Percentiles rank a stretch among this genome's conserved stretches.
Conservation (phyloP, 2,888 invertebrate species). For the Prenolepis imparis region DNA sequence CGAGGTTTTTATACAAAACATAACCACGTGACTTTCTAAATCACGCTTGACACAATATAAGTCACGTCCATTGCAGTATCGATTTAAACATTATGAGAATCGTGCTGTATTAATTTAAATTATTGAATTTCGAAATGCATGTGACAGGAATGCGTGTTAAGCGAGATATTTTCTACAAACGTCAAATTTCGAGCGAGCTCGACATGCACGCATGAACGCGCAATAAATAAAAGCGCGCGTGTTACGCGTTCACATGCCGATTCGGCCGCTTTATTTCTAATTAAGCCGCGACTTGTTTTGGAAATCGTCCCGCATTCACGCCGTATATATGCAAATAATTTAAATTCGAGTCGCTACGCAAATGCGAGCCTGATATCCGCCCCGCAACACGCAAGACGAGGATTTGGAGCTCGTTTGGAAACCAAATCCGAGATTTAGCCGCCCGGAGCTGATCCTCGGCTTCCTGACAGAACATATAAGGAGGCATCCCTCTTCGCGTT, state of each 20-base stretch:
- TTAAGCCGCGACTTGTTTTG: slow-evolving; percentile 44
- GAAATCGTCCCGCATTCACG: not conserved
- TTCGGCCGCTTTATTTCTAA: slow-evolving; percentile 45
- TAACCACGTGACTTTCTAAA: not conserved
- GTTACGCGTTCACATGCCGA: slow-evolving; percentile 16
- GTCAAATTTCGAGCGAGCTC: slow-evolving; percentile 3
- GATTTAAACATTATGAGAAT: slow-evolving; percentile 30
- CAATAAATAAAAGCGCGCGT: slow-evolving; percentile 46
- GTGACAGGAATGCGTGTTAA: not conserved
- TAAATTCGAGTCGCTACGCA: slow-evolving; percentile 31
- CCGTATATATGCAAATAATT: slow-evolving; percentile 41
- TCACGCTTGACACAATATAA: not conserved
- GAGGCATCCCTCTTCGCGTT: slow-evolving; percentile 3
- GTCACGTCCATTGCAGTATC: not conserved
- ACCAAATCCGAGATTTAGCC: slow-evolving; percentile 52
- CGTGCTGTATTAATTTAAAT: slow-evolving; percentile 16
- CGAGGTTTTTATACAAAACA: not conserved
- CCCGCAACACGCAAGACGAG: slow-evolving; percentile 11
- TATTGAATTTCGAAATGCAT: not conserved
- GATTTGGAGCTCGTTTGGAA: slow-evolving; percentile 43
- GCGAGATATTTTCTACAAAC: not conserved
- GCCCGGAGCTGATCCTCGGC: slow-evolving; percentile 17
- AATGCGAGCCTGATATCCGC: slow-evolving; percentile 1
- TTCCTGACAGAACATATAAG: slow-evolving; percentile 35
- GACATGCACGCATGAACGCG: not conserved